These are phyloP conservation scores for Oreonectes daqikongensis DNA, from an alignment of 2,797 vertebrate genomes.

Conservation along the genomic window DNA sequence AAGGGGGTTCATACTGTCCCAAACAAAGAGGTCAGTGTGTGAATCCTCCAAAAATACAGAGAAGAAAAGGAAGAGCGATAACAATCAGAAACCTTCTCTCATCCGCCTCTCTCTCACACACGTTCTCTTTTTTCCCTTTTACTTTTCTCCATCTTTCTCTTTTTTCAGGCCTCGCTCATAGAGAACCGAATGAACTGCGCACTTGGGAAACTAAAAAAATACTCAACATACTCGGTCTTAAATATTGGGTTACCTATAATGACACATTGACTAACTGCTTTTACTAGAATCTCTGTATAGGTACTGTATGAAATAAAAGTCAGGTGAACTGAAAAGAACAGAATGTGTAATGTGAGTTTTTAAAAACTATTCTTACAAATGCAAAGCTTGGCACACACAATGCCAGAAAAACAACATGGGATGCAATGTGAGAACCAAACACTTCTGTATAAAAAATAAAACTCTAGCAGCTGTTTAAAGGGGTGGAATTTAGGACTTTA, in stretches of 20 bases:
- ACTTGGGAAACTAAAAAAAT: constrained; percentile 4
- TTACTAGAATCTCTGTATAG: background rate
- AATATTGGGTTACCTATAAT: background rate
- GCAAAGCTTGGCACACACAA: background rate
- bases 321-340: background rate
- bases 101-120: constrained; percentile 73
- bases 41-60: constrained; percentile 77
- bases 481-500: no score
- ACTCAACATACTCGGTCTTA: background rate
- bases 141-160: constrained; percentile 33
- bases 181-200: constrained; percentile 13
- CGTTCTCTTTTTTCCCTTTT: constrained; percentile 52
- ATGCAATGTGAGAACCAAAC: constrained; percentile 28
- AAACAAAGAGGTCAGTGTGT: constrained; percentile 95
- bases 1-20: constrained; percentile 75
- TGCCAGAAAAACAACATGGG: constrained; percentile 7
- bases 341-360: no score
- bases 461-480: no score
- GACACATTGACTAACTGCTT: background rate
- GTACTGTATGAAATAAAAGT: no score
- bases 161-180: constrained; percentile 25
- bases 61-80: constrained; percentile 82
- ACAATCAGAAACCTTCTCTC: constrained; percentile 89
- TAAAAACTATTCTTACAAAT: background rate
- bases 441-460: constrained; percentile 13